Percentiles rank a stretch among this genome's conserved stretches.
These are phyloP conservation scores for Rhynchomys soricoides DNA, from an alignment of 2,113 vertebrate species.

Conservation along the genomic window DNA sequence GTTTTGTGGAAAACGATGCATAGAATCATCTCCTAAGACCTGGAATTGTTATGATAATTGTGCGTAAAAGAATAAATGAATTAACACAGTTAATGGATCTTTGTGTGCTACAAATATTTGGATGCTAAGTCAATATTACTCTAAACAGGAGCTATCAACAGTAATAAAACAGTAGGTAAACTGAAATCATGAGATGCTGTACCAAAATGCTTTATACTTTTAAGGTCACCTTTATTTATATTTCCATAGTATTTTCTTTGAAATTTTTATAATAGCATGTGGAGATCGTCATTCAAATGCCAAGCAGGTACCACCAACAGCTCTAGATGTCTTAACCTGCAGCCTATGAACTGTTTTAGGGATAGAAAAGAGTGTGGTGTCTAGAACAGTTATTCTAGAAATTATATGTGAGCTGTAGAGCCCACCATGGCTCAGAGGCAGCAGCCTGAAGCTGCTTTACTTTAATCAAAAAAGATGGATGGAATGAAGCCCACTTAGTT, in stretches of 20 bases:
- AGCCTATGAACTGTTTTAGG: background rate
- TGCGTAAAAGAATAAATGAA: constrained; percentile 26
- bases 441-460: constrained; percentile 60
- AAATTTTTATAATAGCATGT: background rate
- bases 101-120: constrained; percentile 11
- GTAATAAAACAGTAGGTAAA: background rate
- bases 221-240: constrained; percentile 44
- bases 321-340: constrained; percentile 13
- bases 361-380: constrained; percentile 33
- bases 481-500: constrained; percentile 74
- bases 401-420: constrained; percentile 39
- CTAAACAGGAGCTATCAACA: background rate
- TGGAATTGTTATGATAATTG: background rate
- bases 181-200: background rate
- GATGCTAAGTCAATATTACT: constrained; percentile 10
- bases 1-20: background rate
- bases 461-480: constrained; percentile 74
- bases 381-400: constrained; percentile 62
- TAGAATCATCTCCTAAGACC: background rate
- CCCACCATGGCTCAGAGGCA: constrained; percentile 61
- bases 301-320: background rate
- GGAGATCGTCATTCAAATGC: constrained; percentile 27
- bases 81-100: background rate
- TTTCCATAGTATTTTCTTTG: constrained; percentile 54
- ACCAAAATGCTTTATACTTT: constrained; percentile 9